A percentile compares a stretch with the other conserved stretches of the same genome.
phyloP scores from a whole-genome alignment of 2,797 vertebrate genomes.

The Spinibarbus caldwelli region DNA sequence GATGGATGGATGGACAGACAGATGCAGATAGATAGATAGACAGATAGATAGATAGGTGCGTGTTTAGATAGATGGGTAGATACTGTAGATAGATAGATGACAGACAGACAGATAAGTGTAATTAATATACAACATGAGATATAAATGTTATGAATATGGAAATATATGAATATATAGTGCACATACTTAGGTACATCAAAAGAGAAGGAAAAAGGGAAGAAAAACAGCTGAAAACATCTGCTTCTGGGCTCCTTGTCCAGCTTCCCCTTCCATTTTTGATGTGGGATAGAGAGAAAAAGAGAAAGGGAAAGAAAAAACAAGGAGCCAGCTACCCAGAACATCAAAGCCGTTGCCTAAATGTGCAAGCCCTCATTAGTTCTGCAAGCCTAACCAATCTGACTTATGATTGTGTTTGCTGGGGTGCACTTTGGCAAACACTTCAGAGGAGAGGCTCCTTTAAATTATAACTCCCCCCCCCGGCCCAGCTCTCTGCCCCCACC shows the following conservation, averaged over 20 bases:
- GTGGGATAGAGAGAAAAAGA: conserved; percentile 80
- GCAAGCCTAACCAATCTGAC: conserved; percentile 83
- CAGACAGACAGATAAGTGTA: conserved; percentile 60
- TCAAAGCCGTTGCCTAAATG: conserved; percentile 81
- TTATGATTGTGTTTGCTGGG: conserved; percentile 85
- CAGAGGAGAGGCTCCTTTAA: conserved; percentile 83
- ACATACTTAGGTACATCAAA: conserved; percentile 51
- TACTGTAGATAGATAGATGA: no score
- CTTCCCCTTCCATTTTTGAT: conserved; percentile 80
- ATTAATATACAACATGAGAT: background rate
- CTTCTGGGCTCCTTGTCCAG: conserved; percentile 75
- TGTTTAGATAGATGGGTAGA: no score
- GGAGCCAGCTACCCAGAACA: conserved; percentile 85
- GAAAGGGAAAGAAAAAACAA: conserved; percentile 80
- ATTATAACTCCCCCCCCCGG: conserved; percentile 75
- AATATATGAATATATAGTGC: conserved; percentile 70
- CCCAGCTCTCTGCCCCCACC: conserved; percentile 64
- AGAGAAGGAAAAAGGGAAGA: conserved; percentile 63
- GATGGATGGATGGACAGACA: no score
- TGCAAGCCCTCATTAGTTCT: conserved; percentile 85
- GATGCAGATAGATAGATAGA: no score
- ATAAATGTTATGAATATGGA: conserved; percentile 47
- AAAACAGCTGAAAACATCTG: conserved; percentile 84
- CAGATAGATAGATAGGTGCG: no score
- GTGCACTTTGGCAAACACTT: conserved; percentile 83